Evolutionary conservation across 2,888 invertebrate genomes (phyloP), one percentile per base, ranked within the genome.

Genomic region (Blastobasis lacticolella): DNA sequence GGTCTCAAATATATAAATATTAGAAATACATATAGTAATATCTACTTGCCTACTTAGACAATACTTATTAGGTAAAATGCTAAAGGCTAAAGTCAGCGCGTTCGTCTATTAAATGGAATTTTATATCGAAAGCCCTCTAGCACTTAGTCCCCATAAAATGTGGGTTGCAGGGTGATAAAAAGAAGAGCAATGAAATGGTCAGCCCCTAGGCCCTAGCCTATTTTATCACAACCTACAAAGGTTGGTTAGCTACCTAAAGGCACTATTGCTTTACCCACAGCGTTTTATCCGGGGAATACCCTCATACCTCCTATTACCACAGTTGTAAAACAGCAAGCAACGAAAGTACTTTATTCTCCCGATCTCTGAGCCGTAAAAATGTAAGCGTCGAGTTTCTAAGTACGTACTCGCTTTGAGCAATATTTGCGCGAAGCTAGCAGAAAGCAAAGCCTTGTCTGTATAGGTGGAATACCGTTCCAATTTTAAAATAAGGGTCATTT

Each of bases 301-400:
- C 60, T 57, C 71, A 57, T 61, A 71, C 63, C 74, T 66, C 64
- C 74, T 75, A 78, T 81, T 73, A 74, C 76, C 65, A 60, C 59
- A 63, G 73, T 60, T 73, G 71, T 82, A 81, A 80, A 81, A 78
- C 73, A 60, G 66, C 58, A 56, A 60, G 77, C 71, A 80, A 80
- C 82, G 82, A 82, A 81, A 71, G 66, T 78, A 78, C 76, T 78
- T 81, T 79, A 81, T 78, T 76, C 71, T 69, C 67, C 68, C 73
- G 75, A 81, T 81, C 78, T 77, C 71, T 73, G 61, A 62, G 65
- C 69, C 69, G 72, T 78, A 79, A 79, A 78, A 75, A 69, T 66
- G 75, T 75, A 78, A 78, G 75, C 74, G 77, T 78, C 72, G 67
- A 67, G 78, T 76, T 76, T 78, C 75, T 78, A 70, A 77, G 78